Evolutionary conservation across 2,797 vertebrate species (phyloP).

Genomic region (Apogon talboti): DNA sequence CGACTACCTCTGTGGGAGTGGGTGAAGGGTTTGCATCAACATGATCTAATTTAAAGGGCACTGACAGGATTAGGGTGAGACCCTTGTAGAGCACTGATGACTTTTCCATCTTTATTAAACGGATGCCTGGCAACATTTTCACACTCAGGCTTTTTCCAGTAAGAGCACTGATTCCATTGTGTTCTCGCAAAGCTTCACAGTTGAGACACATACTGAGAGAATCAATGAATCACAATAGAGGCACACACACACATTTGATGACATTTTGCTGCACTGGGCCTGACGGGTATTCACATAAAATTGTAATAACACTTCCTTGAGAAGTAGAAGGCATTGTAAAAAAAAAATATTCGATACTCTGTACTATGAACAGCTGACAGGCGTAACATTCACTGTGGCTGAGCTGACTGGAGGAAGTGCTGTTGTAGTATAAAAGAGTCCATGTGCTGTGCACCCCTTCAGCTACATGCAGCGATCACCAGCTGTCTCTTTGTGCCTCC

Average conservation of each 20-base stretch:
- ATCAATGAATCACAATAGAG: slow-evolving; percentile 34
- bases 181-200: slow-evolving; percentile 30
- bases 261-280: slow-evolving; percentile 28
- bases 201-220: slow-evolving; percentile 17
- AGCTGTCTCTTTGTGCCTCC: slow-evolving; percentile 59
- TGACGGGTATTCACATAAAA: slow-evolving; percentile 27
- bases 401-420: slow-evolving; percentile 32
- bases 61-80: slow-evolving; percentile 58
- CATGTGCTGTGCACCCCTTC: slow-evolving; percentile 55
- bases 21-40: slow-evolving; percentile 21
- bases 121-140: slow-evolving; percentile 58
- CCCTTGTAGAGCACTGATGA: slow-evolving; percentile 36
- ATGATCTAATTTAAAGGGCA: slow-evolving; percentile 58
- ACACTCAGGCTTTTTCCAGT: slow-evolving; percentile 39
- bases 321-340: slow-evolving; percentile 17
- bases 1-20: neutral
- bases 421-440: slow-evolving; percentile 41
- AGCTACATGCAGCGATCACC: slow-evolving; percentile 58
- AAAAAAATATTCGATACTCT: slow-evolving; percentile 28
- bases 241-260: neutral
- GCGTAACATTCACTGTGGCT: slow-evolving; percentile 39
- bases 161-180: slow-evolving; percentile 39
- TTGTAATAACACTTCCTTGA: slow-evolving; percentile 23
- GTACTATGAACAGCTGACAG: slow-evolving; percentile 41
- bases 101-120: slow-evolving; percentile 63